Evolutionary conservation across 2,888 invertebrate genomes (phyloP).

Genomic region (Cephus pulcher): DNA sequence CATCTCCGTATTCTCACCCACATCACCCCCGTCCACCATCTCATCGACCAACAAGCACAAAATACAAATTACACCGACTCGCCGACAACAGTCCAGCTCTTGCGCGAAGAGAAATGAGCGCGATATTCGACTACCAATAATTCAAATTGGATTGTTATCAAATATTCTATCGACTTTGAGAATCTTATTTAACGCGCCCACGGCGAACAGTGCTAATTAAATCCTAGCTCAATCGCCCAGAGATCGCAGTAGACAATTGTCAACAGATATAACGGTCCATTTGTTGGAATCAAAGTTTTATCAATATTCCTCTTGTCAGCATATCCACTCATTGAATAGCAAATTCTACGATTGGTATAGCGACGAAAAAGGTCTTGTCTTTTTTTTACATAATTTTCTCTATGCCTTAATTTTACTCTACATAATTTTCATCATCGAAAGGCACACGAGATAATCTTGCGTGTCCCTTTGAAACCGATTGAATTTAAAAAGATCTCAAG

Average conservation of each 20-base stretch:
- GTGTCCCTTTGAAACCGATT: neutral
- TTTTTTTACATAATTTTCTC: neutral
- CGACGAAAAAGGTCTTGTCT: neutral
- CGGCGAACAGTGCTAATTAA: neutral
- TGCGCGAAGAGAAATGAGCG: constrained; percentile 4
- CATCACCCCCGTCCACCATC: neutral
- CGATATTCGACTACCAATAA: neutral
- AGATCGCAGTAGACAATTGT: neutral
- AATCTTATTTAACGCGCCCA: too few relatives aligned
- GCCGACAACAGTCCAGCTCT: constrained; percentile 43
- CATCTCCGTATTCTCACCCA: neutral
- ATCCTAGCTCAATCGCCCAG: neutral
- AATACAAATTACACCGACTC: constrained; percentile 35
- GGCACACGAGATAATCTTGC: neutral
- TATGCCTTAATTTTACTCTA: neutral
- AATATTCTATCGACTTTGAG: too few relatives aligned
- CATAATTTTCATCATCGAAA: neutral
- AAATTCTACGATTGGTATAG: neutral
- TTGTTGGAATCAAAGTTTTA: neutral
- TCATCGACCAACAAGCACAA: constrained; percentile 28
- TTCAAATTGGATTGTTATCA: neutral
- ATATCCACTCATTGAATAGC: neutral
- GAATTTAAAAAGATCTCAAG: neutral
- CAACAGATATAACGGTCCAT: neutral
- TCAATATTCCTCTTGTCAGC: neutral